These are phyloP conservation scores for Anser brachyrhynchus DNA, from an alignment of 2,113 vertebrate species.

Conservation along the genomic window DNA sequence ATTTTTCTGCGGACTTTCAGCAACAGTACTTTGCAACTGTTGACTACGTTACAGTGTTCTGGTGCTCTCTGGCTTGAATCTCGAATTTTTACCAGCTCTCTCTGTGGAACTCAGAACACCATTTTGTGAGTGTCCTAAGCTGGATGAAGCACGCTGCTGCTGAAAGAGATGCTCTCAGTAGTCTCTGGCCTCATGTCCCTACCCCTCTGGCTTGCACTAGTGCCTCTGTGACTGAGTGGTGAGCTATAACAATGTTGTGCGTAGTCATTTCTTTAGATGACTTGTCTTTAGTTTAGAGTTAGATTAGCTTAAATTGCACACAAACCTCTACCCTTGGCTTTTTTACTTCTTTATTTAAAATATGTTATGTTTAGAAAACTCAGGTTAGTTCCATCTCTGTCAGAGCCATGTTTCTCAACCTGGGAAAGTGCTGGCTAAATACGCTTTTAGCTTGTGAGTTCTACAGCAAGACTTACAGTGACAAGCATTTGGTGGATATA, in stretches of 20 bases:
- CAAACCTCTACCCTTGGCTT: neutral
- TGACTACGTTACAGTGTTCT: neutral
- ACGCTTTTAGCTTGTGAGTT: neutral
- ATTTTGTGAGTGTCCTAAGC: neutral
- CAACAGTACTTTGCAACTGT: neutral
- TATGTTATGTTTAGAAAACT: neutral
- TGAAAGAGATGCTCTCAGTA: neutral
- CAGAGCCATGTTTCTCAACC: neutral
- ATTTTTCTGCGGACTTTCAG: neutral
- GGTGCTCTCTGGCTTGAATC: neutral
- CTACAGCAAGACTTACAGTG: neutral
- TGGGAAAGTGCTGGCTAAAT: neutral
- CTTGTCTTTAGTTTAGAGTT: neutral
- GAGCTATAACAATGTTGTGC: neutral
- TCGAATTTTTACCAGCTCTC: neutral
- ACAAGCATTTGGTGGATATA: neutral
- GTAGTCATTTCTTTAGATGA: neutral
- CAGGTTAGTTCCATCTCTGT: neutral
- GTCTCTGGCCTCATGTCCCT: neutral
- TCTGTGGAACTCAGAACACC: neutral
- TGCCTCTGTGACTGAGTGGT: neutral
- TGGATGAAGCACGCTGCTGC: neutral
- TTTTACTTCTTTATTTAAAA: neutral
- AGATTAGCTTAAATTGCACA: neutral
- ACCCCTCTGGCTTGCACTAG: neutral